Percentiles rank a stretch among this genome's conserved stretches.
Conservation (phyloP, 2,888 invertebrate species). For the Oligia latruncula region DNA sequence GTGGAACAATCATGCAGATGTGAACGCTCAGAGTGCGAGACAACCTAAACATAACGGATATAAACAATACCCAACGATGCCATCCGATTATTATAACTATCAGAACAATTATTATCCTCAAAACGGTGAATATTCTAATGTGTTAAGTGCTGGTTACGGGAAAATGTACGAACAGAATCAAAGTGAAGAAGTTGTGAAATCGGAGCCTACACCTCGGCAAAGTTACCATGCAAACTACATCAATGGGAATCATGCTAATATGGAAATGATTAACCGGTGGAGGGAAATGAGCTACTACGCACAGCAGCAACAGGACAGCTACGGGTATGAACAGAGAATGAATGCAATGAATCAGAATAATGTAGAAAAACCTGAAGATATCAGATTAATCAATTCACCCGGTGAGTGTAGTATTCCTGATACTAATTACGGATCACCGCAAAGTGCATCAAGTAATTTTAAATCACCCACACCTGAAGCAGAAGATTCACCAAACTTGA, state of each 20-base stretch:
- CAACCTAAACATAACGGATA: conserved; percentile 77
- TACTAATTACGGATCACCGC: conserved; percentile 83
- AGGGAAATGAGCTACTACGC: conserved; percentile 81
- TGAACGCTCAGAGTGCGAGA: conserved; percentile 78
- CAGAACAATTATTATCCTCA: conserved; percentile 78
- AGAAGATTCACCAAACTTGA: conserved; percentile 89
- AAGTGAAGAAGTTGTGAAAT: conserved; percentile 76
- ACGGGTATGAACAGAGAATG: conserved; percentile 75
- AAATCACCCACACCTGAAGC: conserved; percentile 78
- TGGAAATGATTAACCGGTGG: conserved; percentile 83
- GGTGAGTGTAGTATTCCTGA: conserved; percentile 82
- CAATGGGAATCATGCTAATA: conserved; percentile 72
- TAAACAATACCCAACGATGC: conserved; percentile 76
- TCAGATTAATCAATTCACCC: conserved; percentile 80
- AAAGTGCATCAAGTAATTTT: conserved; percentile 77
- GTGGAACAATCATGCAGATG: conserved; percentile 83
- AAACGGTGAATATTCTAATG: conserved; percentile 76
- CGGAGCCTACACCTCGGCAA: conserved; percentile 81
- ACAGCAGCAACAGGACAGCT: conserved; percentile 78
- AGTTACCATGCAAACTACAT: conserved; percentile 76
- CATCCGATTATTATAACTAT: conserved; percentile 76
- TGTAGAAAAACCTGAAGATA: conserved; percentile 77
- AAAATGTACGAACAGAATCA: conserved; percentile 73
- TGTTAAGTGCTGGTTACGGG: conserved; percentile 71
- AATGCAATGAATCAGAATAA: conserved; percentile 69